Evolutionary conservation across 2,888 invertebrate genomes (phyloP), one percentile per base, ranked within the genome.

Genomic region (Adelphocoris suturalis): DNA sequence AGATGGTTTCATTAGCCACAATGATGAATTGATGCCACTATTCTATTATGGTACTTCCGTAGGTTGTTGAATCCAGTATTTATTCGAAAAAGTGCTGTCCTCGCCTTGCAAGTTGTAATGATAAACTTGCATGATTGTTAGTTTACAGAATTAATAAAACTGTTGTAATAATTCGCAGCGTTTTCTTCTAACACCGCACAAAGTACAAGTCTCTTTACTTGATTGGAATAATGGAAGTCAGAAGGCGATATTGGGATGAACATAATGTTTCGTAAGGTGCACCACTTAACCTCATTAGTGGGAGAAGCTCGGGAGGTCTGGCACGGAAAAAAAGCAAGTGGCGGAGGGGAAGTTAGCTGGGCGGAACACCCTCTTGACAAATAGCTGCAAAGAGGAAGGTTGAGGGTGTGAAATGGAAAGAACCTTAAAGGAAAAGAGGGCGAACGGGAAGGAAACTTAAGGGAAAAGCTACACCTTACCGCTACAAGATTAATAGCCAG

Each of bases 341-440:
- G 78, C 37, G 80, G 75, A 19, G 48, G 27, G 48, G 57, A 78
- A 80, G 78, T 76, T 80, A 88, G 86, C 78, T 78, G 78, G 78
- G 88, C 80, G 88, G 88, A 88, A 88, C 88, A 78, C 88, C 88
- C 88, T 78, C 78, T 88, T 88, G 88, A 88, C 88, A 88, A 88
- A 88, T 88, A 88, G 88, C 88, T 78, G n/a, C 78, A 14, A 48
- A 52, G 80, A 88, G 78, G 76, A 48, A 78, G 78, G 52, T 88
- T 78, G 88, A 88, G 88, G 88, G 88, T 88, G 88, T 88, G 88
- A 88, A 88, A 88, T 88, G 88, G 80, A 88, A 82, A 88, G 88
- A 88, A 78, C 88, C 80, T n/a, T n/a, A 52, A 48, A 47, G 52
- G 47, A 82, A 52, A 48, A 46, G 78, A 47, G 78, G 46, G 78